Base-by-base conservation (phyloP, 2,113 vertebrate species). In the Poecile atricapillus region DNA sequence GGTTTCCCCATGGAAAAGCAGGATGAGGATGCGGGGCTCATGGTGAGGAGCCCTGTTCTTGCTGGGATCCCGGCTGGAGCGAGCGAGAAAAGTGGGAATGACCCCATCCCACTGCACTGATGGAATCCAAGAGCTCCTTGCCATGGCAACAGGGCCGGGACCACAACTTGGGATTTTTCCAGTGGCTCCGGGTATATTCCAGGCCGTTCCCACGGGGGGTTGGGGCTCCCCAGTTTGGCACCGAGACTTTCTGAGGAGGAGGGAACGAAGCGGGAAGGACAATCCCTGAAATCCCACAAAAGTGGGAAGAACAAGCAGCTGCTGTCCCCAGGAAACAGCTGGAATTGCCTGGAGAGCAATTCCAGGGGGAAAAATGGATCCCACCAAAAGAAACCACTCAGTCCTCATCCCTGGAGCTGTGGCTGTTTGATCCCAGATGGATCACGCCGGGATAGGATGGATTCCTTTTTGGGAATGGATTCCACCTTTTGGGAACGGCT, bases 401-500 rank as follows among this genome's bases (percentile, higher is more conserved):
- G 25, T 64, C 27, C 39, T 82, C 35, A 25, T 33, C 22, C 33
- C 27, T 10, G 16, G 44, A 73, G 50, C 25, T 0, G 0, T 1
- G 7, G 35, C 52, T 39, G 4, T 60, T 94, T 44, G 7, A 52
- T 46, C 58, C n/a, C 0, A 0, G 22, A 17, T 5, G 35, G 44
- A 64, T n/a, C 1, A 2, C 11, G 11, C 4, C 0, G 3, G 76
- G 24, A 15, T 0, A 1, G 11, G 27, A 30, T 16, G 19, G 63
- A n/a, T 81, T 74, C 73, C 55, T 37, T 56, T 73, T 13, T 28
- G 20, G 7, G 4, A 87, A 79, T 19, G 39, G 19, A 39, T 39
- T 73, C 63, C 55, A 73, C 59, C 41, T 60, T 73, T 13, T 28
- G 20, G 7, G 4, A 87, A 79, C 16, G 39, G 19, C 65, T 90